Base-by-base conservation (phyloP, 2,888 invertebrate species). In the Neelides folsomi region DNA sequence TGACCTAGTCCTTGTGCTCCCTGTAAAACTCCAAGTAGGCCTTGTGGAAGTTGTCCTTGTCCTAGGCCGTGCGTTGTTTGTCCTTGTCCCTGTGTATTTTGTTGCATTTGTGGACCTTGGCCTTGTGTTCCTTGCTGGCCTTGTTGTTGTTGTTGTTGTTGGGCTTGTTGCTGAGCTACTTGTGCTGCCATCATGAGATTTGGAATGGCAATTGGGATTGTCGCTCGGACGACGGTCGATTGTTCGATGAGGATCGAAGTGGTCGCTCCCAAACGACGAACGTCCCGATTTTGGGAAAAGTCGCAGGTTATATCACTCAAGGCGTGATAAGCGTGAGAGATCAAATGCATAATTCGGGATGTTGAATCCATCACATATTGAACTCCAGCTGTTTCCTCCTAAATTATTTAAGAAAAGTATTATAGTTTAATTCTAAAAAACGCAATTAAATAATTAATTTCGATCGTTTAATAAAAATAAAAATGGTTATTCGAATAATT, bases 281-380 rank as follows among this genome's bases (percentile, higher is more conserved):
- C 85, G 13, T 58, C 56, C 5, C 82, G 78, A 5, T 77, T 73
- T 60, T 77, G 76, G 34, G 77, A 74, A 56, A 83, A 76, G 66
- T 85, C 79, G 44, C 86, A 76, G 69, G 81, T 82, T 45, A 93
- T 77, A 68, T 94, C 93, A 66, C 90, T 90, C 44, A 89, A 74
- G 1, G 85, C 82, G 68, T 94, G 94, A 70, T 85, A 86, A 1
- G 86, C 84, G 67, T 94, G 94, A 2, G 88, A 80, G 64, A 93
- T 74, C 61, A 80, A 83, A 69, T 94, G 94, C 67, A 90, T 74
- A 19, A 83, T 77, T 68, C 86, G 85, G 0, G 85, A 81, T 0
- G 87, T 81, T 49, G 82, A 74, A 66, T 83, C 82, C 58, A 82
- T 80, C 39, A 81, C 72, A 12, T 78, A 76, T 68, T 87, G 86